phyloP scores from a whole-genome alignment of 2,113 vertebrate species.

The Dryoscopus gambensis region DNA sequence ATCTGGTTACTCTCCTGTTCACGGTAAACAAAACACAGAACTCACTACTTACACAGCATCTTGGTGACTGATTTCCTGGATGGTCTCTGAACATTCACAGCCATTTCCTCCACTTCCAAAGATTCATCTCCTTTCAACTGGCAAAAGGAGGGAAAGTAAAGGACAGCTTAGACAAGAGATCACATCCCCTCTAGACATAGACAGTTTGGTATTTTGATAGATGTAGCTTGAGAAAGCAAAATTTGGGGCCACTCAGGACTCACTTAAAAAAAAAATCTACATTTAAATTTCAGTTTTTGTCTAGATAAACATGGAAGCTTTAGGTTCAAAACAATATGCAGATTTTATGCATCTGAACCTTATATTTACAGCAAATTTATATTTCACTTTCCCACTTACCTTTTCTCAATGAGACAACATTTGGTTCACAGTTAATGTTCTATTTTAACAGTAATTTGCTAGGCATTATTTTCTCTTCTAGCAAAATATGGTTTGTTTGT shows the following conservation, averaged over 20 bases:
- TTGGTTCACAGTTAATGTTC: not conserved
- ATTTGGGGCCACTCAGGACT: not conserved
- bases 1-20: not conserved
- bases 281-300: not conserved
- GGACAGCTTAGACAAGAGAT: not conserved
- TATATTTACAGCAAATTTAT: not conserved
- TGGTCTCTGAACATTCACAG: constrained; percentile 68
- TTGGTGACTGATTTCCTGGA: constrained; percentile 76
- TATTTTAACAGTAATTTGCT: not conserved
- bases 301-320: not conserved
- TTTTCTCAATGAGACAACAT: not conserved
- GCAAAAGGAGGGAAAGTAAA: not conserved
- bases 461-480: not conserved
- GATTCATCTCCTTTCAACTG: constrained; percentile 71
- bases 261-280: not conserved
- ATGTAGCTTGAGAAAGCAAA: not conserved
- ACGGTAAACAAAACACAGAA: not conserved
- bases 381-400: not conserved
- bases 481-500: not conserved
- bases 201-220: not conserved
- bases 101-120: constrained; percentile 67
- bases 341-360: not conserved
- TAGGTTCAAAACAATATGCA: not conserved
- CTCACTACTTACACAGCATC: constrained; percentile 72
- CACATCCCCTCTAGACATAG: not conserved